phyloP scores from a whole-genome alignment of 2,888 invertebrate species.

The Piscicola geometra region DNA sequence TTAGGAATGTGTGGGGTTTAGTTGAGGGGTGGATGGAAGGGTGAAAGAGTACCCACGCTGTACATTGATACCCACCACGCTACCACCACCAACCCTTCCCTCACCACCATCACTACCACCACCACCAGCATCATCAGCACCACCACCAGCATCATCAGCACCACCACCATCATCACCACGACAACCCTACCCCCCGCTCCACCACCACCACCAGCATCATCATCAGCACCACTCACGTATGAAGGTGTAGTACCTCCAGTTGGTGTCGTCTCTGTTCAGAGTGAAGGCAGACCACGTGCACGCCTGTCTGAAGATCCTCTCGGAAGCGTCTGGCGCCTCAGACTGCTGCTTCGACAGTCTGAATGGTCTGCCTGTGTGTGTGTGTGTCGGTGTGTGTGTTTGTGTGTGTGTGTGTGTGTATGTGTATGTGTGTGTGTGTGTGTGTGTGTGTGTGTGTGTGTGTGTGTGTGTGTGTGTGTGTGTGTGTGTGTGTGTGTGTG shows the following conservation, averaged over 20 bases:
- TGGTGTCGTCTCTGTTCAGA: conserved; percentile 52
- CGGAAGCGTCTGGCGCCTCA: conserved; percentile 47
- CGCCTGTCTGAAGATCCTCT: conserved; percentile 52
- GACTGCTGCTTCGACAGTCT: conserved; percentile 46
- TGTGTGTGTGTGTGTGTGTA: not conserved
- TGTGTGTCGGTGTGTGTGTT: not conserved
- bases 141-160: too few species aligned
- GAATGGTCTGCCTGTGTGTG: conserved; percentile 52
- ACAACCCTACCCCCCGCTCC: too few species aligned
- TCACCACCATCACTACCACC: not conserved
- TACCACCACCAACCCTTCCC: too few species aligned
- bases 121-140: too few species aligned
- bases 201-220: too few species aligned
- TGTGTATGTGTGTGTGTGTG: not conserved
- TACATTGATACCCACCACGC: too few species aligned
- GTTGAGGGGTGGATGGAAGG: not conserved
- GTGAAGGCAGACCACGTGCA: conserved; percentile 56
- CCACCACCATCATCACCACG: too few species aligned
- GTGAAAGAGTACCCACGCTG: not conserved
- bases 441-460: not conserved
- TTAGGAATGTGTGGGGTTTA: not conserved
- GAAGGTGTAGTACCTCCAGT: conserved; percentile 56
- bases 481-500: too few species aligned
- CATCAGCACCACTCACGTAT: conserved; percentile 51
- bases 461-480: too few species aligned